Conservation (phyloP, 1,140 invertebrate genomes). For the Micrasema longulum region DNA sequence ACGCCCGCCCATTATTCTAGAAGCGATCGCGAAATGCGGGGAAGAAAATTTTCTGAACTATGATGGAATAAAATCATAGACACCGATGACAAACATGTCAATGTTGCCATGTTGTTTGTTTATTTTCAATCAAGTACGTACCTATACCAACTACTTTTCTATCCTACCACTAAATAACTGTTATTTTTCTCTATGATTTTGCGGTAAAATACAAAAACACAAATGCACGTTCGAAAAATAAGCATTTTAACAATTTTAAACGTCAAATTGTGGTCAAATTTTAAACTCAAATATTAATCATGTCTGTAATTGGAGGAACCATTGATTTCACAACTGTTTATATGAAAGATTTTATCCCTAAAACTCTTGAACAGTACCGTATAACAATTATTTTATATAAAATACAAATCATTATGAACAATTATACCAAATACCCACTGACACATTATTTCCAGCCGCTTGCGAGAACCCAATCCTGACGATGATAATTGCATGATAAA, state of each 20-base stretch:
- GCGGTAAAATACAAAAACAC: too few relatives aligned
- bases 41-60: slow-evolving; percentile 9
- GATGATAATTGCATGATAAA: slow-evolving; percentile 32
- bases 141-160: too few relatives aligned
- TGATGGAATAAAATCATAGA: slow-evolving; percentile 22
- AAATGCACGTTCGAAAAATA: too few relatives aligned
- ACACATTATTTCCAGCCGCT: slow-evolving; percentile 12
- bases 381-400: slow-evolving; percentile 10
- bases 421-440: background rate
- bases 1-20: slow-evolving; percentile 15
- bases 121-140: too few relatives aligned
- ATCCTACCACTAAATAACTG: too few relatives aligned
- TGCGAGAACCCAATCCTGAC: slow-evolving; percentile 13
- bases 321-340: slow-evolving; percentile 38
- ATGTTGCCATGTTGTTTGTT: slow-evolving; percentile 1
- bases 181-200: too few relatives aligned
- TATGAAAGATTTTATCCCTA: slow-evolving; percentile 24
- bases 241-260: too few relatives aligned
- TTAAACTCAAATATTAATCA: background rate
- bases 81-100: background rate
- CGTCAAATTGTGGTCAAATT: too few relatives aligned
- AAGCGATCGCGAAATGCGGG: slow-evolving; percentile 5
- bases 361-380: slow-evolving; percentile 7
- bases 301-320: slow-evolving; percentile 30
- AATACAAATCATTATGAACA: background rate